Conservation (phyloP, 2,797 vertebrate species). For the Thamnophis elegans region DNA sequence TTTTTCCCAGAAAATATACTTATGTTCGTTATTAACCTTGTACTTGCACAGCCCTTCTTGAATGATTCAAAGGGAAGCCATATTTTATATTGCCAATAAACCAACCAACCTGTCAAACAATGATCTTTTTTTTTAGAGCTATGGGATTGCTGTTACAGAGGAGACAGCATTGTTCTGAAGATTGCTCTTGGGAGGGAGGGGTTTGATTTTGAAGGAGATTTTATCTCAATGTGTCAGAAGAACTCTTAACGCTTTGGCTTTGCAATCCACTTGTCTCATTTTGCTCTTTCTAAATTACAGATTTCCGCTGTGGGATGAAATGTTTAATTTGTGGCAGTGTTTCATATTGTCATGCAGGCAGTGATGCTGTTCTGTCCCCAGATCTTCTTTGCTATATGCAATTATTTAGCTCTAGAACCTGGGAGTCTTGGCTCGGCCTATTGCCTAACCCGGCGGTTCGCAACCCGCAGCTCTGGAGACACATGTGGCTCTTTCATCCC, state of each 20-base stretch:
- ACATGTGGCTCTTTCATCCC: too few species aligned
- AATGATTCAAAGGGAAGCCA: neutral
- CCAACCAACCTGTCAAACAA: neutral
- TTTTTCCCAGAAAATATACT: too few species aligned
- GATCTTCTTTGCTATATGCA: neutral
- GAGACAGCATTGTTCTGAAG: neutral
- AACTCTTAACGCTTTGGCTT: neutral
- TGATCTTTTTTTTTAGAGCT: neutral
- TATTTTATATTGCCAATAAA: neutral
- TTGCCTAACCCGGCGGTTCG: neutral
- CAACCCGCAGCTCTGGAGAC: too few species aligned
- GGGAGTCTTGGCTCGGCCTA: neutral
- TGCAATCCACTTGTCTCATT: neutral
- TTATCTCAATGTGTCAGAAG: neutral
- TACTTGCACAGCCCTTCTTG: neutral
- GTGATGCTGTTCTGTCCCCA: neutral
- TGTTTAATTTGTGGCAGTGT: neutral
- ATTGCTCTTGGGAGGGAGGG: neutral
- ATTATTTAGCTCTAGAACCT: neutral
- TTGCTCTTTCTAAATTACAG: neutral
- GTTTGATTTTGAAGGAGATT: neutral
- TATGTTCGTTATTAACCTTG: too few species aligned
- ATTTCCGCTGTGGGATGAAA: neutral
- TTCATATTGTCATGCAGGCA: neutral
- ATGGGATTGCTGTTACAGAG: neutral